Percentiles rank a stretch among this genome's conserved stretches.
Conservation (phyloP, 1,140 invertebrate species). For the Pogonomyrmex barbatus region DNA sequence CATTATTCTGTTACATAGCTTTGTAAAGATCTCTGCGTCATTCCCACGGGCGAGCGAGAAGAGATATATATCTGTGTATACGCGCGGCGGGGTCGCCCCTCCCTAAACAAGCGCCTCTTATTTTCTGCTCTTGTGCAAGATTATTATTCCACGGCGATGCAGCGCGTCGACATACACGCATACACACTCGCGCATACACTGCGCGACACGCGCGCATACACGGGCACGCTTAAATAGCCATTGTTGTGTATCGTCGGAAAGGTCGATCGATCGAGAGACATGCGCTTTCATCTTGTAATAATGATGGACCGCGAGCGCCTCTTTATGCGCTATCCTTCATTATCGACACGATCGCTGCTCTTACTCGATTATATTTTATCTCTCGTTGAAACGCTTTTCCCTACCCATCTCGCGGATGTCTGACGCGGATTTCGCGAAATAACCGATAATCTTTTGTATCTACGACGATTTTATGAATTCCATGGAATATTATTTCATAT, state of each 20-base stretch:
- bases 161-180: neutral
- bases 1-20: conserved; percentile 59
- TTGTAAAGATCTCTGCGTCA: conserved; percentile 60
- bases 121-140: conserved; percentile 67
- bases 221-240: conserved; percentile 50
- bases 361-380: conserved; percentile 24
- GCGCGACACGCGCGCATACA: conserved; percentile 23
- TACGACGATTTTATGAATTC: neutral
- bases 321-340: conserved; percentile 28
- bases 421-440: conserved; percentile 21
- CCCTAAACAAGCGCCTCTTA: conserved; percentile 60
- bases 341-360: conserved; percentile 36
- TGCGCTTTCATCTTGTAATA: conserved; percentile 62
- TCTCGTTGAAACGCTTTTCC: neutral
- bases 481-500: neutral
- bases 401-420: neutral
- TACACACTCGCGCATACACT: neutral
- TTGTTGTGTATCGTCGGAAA: conserved; percentile 59
- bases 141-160: conserved; percentile 65
- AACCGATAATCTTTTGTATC: neutral
- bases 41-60: conserved; percentile 43
- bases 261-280: conserved; percentile 67
- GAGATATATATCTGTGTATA: conserved; percentile 18
- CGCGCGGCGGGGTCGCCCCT: conserved; percentile 7
- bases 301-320: conserved; percentile 34